Conservation (phyloP, 2,797 vertebrate genomes). For the Sitta carolinensis region DNA sequence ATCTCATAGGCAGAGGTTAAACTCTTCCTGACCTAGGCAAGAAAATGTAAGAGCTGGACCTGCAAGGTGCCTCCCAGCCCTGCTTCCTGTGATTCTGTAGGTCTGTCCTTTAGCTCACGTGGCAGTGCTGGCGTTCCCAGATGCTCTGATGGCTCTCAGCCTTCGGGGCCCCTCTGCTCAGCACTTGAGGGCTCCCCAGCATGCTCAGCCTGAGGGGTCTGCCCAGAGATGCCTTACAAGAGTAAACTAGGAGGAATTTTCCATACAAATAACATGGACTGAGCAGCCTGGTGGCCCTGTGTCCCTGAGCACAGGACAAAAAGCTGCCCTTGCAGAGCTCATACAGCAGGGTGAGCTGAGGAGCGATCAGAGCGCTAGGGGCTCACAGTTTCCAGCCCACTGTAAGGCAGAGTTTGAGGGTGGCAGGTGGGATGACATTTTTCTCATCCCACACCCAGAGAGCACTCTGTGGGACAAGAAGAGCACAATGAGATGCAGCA, state of each 20-base stretch:
- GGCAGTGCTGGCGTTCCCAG: not conserved
- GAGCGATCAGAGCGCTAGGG: too few relatives aligned
- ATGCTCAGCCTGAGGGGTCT: fast-evolving
- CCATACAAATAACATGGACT: too few relatives aligned
- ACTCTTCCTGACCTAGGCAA: not conserved
- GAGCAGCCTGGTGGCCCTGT: not conserved
- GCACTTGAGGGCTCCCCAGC: not conserved
- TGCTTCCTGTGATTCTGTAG: not conserved
- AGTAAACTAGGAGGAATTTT: not conserved
- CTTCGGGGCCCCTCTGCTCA: not conserved
- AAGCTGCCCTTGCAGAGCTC: not conserved
- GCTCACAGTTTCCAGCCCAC: not conserved
- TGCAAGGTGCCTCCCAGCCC: not conserved
- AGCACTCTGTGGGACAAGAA: not conserved
- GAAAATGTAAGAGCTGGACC: not conserved
- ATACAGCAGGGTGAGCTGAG: not conserved
- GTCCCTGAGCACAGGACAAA: not conserved
- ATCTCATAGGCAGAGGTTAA: not conserved
- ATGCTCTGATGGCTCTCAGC: not conserved
- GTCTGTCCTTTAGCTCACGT: not conserved
- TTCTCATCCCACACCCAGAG: not conserved
- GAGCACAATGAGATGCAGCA: not conserved
- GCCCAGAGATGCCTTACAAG: fast-evolving
- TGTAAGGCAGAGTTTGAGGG: fast-evolving
- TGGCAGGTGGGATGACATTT: fast-evolving